A percentile compares a stretch with the other conserved stretches of the same genome.
Evolutionary conservation across 2,797 vertebrate genomes (phyloP).

Genomic region (Sebastes taczanowskii): DNA sequence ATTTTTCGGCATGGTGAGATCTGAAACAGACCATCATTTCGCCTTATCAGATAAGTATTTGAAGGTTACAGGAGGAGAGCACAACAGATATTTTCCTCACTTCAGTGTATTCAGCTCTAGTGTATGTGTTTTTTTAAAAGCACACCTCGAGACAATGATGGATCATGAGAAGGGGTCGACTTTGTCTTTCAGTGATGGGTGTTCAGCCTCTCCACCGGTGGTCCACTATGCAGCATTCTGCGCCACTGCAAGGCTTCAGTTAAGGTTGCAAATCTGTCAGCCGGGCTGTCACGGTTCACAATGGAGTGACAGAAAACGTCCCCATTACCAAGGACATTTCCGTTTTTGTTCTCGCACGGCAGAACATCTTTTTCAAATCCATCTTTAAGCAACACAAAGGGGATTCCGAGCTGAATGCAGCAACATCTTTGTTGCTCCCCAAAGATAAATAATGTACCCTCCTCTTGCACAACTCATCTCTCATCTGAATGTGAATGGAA

Average conservation of each 20-base stretch:
- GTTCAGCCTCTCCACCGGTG: conserved; percentile 61
- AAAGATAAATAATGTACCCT: conserved; percentile 67
- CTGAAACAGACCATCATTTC: conserved; percentile 54
- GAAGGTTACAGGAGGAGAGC: conserved; percentile 57
- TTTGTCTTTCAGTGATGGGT: conserved; percentile 56
- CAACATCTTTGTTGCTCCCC: conserved; percentile 52
- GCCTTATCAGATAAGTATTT: conserved; percentile 46
- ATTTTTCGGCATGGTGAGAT: conserved; percentile 51
- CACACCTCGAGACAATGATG: conserved; percentile 46
- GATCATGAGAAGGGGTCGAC: conserved; percentile 39
- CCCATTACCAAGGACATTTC: conserved; percentile 71
- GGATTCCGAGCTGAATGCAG: conserved; percentile 56
- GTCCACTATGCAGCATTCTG: conserved; percentile 72
- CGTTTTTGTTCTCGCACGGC: conserved; percentile 51
- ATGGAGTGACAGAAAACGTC: conserved; percentile 65
- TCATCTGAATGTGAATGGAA: conserved; percentile 55
- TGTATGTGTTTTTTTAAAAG: conserved; percentile 24
- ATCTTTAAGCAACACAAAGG: conserved; percentile 65
- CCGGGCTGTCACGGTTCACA: conserved; percentile 61
- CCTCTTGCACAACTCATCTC: conserved; percentile 54
- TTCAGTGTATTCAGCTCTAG: conserved; percentile 19
- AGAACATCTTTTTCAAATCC: conserved; percentile 69
- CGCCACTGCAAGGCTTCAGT: conserved; percentile 62
- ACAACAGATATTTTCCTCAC: conserved; percentile 21
- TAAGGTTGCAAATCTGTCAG: conserved; percentile 70